Evolutionary conservation across 2,888 invertebrate genomes (phyloP).

Genomic region (Andrena chrysosceles): DNA sequence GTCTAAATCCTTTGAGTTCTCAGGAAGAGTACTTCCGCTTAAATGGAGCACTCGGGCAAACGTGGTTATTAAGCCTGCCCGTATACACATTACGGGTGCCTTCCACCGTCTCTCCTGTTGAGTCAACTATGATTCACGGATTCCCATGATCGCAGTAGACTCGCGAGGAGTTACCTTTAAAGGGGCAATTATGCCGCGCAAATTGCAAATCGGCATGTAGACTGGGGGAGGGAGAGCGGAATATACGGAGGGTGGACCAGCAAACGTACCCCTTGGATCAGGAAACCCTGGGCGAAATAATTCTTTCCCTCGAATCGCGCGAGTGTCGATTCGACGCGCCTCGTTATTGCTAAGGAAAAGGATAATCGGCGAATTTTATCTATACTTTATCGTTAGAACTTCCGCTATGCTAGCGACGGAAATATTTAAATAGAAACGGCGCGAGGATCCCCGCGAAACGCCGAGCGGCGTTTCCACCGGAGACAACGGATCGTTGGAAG

Average conservation of each 20-base stretch:
- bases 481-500: too few species aligned
- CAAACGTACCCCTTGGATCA: background rate
- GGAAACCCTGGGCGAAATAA: background rate
- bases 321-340: too few species aligned
- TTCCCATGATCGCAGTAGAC: background rate
- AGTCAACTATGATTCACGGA: conserved; percentile 18
- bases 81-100: conserved; percentile 22
- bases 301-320: too few species aligned
- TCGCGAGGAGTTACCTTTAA: conserved; percentile 24
- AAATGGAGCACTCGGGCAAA: conserved; percentile 41
- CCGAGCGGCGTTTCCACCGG: too few species aligned
- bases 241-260: too few species aligned
- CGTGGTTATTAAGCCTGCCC: conserved; percentile 51
- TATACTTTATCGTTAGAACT: too few species aligned
- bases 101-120: conserved; percentile 26
- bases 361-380: too few species aligned
- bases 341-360: too few species aligned
- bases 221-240: background rate
- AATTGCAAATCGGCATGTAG: conserved; percentile 2
- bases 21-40: conserved; percentile 45
- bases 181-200: conserved; percentile 16
- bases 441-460: too few species aligned
- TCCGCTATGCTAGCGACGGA: too few species aligned
- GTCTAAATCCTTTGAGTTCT: conserved; percentile 56
- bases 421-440: too few species aligned